A percentile compares a stretch with the other conserved stretches of the same genome.
Evolutionary conservation across 2,113 vertebrate species (phyloP).

Genomic region (Neodon shergylaensis): DNA sequence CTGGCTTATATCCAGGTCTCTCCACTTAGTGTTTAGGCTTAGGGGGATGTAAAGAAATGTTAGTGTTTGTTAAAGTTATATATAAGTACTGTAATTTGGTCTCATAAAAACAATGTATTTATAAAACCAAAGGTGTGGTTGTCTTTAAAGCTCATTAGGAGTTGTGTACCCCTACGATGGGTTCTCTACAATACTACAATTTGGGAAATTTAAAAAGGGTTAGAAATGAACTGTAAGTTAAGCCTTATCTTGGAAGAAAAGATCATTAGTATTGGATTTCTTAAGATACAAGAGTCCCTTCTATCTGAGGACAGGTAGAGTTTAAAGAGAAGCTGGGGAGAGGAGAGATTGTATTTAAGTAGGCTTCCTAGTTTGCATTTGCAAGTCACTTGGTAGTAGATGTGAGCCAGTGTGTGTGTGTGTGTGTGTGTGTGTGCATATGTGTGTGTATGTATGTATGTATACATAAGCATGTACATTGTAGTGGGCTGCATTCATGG

Average conservation of each 20-base stretch:
- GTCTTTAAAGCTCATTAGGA: conserved; percentile 50
- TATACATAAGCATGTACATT: fast-evolving
- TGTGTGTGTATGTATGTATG: too few species aligned
- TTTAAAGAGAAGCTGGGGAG: not conserved
- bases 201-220: conserved; percentile 35
- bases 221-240: conserved; percentile 10
- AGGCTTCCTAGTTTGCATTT: not conserved
- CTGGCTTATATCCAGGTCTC: conserved; percentile 34
- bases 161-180: not conserved
- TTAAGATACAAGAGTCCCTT: not conserved
- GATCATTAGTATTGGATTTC: conserved; percentile 45
- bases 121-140: not conserved
- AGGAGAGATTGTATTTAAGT: not conserved
- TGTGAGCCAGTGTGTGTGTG: not conserved
- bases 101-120: conserved; percentile 38
- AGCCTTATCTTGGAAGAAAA: conserved; percentile 34
- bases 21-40: conserved; percentile 53
- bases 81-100: conserved; percentile 45
- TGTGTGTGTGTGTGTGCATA: fast-evolving
- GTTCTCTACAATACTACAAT: conserved; percentile 9
- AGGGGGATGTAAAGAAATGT: conserved; percentile 45
- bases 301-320: not conserved
- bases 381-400: not conserved
- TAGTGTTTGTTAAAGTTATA: conserved; percentile 64
- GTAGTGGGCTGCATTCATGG: not conserved